Evolutionary conservation across 2,888 invertebrate genomes (phyloP).

Genomic region (Sphaerophoria taeniata): DNA sequence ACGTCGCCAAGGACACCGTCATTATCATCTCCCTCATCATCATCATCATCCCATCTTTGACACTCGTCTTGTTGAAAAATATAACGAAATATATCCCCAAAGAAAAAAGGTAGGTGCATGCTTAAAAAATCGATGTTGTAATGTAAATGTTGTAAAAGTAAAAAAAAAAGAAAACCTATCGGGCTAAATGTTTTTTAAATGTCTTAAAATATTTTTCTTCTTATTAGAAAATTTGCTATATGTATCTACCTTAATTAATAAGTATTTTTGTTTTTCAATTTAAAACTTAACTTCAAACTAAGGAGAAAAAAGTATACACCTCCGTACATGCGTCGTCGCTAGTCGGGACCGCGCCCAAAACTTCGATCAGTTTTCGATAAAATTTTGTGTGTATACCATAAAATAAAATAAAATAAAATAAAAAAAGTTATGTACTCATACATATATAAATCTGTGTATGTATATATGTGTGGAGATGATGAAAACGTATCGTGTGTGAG

Average conservation of each 20-base stretch:
- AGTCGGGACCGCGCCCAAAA: constrained; percentile 73
- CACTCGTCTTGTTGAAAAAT: constrained; percentile 5
- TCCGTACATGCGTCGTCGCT: constrained; percentile 72
- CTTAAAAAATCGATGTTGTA: constrained; percentile 72
- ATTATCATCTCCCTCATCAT: constrained; percentile 11
- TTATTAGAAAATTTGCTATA: neutral
- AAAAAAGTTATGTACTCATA: constrained; percentile 16
- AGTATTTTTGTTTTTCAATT: constrained; percentile 47
- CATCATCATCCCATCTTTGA: constrained; percentile 2
- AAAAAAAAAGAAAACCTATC: constrained; percentile 46
- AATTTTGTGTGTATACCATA: constrained; percentile 71
- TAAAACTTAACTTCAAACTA: constrained; percentile 19
- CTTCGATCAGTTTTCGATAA: constrained; percentile 74
- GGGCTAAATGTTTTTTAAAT: constrained; percentile 64
- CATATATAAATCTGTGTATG: too few species aligned
- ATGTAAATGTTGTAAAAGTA: constrained; percentile 70
- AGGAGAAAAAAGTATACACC: constrained; percentile 40
- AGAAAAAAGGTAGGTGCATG: constrained; percentile 72
- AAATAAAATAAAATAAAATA: constrained; percentile 50
- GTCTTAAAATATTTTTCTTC: constrained; percentile 30
- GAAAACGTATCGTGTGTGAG: constrained; percentile 68
- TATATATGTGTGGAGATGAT: constrained; percentile 40
- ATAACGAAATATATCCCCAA: neutral
- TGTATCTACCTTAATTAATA: constrained; percentile 21
- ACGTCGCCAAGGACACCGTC: constrained; percentile 23